phyloP scores from a whole-genome alignment of 1,140 invertebrate species.

The Choristoneura fumiferana region DNA sequence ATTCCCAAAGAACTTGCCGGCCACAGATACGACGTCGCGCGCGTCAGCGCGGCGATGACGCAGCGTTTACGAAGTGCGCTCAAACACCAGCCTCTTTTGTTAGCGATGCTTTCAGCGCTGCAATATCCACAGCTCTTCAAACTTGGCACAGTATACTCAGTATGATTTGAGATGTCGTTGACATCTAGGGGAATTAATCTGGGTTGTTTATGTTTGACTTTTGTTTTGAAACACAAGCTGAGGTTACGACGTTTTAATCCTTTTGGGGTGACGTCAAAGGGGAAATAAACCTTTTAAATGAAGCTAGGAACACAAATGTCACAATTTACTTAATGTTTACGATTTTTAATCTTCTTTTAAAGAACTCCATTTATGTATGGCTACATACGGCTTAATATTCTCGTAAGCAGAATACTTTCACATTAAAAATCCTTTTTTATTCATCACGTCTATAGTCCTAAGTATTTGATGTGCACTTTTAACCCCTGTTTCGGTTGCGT shows the following conservation, averaged over 20 bases:
- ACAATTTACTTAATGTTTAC: too few relatives aligned
- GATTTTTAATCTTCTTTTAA: too few relatives aligned
- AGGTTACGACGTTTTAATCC: slow-evolving; percentile 12
- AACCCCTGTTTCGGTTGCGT: slow-evolving; percentile 11
- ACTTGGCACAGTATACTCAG: slow-evolving; percentile 32
- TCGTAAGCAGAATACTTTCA: not conserved
- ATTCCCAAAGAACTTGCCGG: not conserved
- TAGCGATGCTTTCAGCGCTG: slow-evolving; percentile 37
- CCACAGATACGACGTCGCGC: slow-evolving; percentile 23
- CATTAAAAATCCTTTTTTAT: slow-evolving; percentile 5
- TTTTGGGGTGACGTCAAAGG: slow-evolving; percentile 5
- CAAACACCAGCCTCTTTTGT: slow-evolving; percentile 44
- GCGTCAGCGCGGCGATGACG: slow-evolving; percentile 26
- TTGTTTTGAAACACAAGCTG: not conserved
- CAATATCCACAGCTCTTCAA: slow-evolving; percentile 40
- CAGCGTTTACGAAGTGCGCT: slow-evolving; percentile 25
- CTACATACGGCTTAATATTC: too few relatives aligned
- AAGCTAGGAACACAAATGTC: too few relatives aligned
- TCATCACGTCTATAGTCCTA: slow-evolving; percentile 14
- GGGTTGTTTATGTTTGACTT: slow-evolving; percentile 5
- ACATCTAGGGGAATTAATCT: slow-evolving; percentile 8
- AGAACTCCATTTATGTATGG: too few relatives aligned
- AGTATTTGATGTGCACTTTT: slow-evolving; percentile 15
- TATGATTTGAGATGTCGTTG: slow-evolving; percentile 12
- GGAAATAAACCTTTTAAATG: not conserved